phyloP scores from a whole-genome alignment of 2,113 vertebrate genomes.

The Semnornis frantzii region DNA sequence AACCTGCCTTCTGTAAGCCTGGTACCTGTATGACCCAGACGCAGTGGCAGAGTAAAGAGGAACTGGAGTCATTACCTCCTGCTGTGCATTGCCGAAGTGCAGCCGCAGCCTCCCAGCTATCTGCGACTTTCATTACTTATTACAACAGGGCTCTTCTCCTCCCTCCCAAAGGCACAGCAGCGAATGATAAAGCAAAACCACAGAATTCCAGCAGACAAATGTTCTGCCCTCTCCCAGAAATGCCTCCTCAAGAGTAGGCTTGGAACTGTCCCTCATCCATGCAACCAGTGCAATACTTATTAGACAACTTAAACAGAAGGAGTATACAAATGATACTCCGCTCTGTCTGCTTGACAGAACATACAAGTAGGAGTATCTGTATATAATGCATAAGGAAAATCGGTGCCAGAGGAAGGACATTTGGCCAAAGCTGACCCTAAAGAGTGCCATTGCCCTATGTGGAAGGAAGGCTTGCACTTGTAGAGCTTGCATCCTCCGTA shows the following conservation, averaged over 20 bases:
- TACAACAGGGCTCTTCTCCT: neutral
- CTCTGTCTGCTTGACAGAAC: neutral
- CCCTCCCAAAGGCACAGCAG: neutral
- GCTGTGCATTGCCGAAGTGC: accelerated
- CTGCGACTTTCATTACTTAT: neutral
- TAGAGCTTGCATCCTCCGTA: neutral
- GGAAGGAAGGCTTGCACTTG: neutral
- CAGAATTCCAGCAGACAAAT: neutral
- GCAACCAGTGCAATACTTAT: constrained; percentile 18
- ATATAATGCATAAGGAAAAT: neutral
- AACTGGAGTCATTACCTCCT: neutral
- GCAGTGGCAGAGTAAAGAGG: accelerated
- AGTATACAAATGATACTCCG: neutral
- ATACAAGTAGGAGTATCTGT: constrained; percentile 24
- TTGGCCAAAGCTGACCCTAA: neutral
- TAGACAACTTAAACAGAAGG: constrained; percentile 11
- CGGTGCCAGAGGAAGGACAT: constrained; percentile 4
- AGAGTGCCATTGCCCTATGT: neutral
- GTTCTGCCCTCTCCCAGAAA: constrained; percentile 10
- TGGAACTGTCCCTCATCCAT: neutral
- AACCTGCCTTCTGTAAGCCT: no score
- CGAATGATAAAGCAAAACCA: neutral
- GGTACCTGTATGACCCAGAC: accelerated
- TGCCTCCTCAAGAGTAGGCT: neutral
- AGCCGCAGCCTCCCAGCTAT: neutral